Evolutionary conservation across 1,140 invertebrate species (phyloP).

Genomic region (Hylaeus anthracinus): DNA sequence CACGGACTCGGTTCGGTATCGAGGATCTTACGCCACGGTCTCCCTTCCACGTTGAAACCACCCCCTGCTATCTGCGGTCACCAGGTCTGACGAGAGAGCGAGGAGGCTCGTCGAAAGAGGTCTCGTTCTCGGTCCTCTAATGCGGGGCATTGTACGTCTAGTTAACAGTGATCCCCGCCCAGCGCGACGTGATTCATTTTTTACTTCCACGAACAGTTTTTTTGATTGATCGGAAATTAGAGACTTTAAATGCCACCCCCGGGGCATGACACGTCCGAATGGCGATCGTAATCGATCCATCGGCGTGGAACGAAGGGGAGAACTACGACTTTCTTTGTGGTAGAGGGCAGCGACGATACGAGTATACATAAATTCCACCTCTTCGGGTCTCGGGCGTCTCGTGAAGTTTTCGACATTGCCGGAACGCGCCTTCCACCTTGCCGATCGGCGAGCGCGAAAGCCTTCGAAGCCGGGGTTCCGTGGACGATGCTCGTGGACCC

Average conservation of each 20-base stretch:
- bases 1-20: slow-evolving; percentile 29
- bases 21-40: slow-evolving; percentile 55
- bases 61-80: slow-evolving; percentile 41
- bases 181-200: slow-evolving; percentile 72
- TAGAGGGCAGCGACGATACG: slow-evolving; percentile 28
- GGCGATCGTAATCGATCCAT: slow-evolving; percentile 75
- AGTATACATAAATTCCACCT: slow-evolving; percentile 36
- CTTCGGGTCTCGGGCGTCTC: slow-evolving; percentile 11
- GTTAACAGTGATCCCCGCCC: slow-evolving; percentile 74
- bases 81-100: slow-evolving; percentile 56
- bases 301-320: slow-evolving; percentile 17
- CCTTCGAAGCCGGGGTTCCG: slow-evolving; percentile 38
- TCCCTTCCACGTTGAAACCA: slow-evolving; percentile 20
- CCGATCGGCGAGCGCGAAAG: slow-evolving; percentile 54
- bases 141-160: slow-evolving; percentile 75
- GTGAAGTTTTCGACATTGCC: slow-evolving; percentile 46
- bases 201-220: slow-evolving; percentile 71
- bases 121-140: slow-evolving; percentile 58
- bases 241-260: slow-evolving; percentile 75
- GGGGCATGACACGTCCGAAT: slow-evolving; percentile 75
- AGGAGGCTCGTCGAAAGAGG: slow-evolving; percentile 23
- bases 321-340: slow-evolving; percentile 5
- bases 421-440: slow-evolving; percentile 18
- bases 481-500: slow-evolving; percentile 69
- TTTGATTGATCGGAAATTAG: slow-evolving; percentile 80